phyloP scores from a whole-genome alignment of 2,888 invertebrate genomes.

The Dione juno region DNA sequence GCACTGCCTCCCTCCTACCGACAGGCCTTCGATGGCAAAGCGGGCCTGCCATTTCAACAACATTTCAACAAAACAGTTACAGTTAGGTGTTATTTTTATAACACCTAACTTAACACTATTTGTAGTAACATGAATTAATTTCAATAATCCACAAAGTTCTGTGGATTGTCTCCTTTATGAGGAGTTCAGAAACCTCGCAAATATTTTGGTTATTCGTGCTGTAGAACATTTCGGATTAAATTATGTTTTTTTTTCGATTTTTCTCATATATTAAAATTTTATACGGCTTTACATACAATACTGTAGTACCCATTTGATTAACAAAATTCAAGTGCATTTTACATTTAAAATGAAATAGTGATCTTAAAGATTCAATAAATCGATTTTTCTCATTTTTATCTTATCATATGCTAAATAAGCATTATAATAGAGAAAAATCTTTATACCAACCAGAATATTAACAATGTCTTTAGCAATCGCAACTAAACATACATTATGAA shows the following conservation, averaged over 20 bases:
- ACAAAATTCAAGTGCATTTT: background rate
- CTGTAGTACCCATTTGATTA: background rate
- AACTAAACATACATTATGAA: background rate
- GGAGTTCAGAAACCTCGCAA: background rate
- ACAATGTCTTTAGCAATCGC: background rate
- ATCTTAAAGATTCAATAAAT: background rate
- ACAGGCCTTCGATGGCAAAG: no score
- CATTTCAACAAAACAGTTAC: no score
- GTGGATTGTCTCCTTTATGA: background rate
- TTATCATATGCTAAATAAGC: background rate
- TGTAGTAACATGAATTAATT: background rate
- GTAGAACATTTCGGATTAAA: background rate
- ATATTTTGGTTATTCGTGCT: conserved; percentile 1
- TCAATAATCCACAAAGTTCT: background rate
- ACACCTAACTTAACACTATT: no score
- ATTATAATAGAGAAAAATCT: background rate
- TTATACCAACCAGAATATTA: background rate
- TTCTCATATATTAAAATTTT: background rate
- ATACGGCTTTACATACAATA: background rate
- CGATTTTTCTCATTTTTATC: background rate
- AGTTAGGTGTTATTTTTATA: background rate
- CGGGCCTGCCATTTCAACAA: no score
- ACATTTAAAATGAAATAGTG: background rate
- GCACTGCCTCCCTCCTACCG: no score
- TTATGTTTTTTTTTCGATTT: background rate